Evolutionary conservation across 2,797 vertebrate species (phyloP).

Genomic region (Cryptoprocta ferox): DNA sequence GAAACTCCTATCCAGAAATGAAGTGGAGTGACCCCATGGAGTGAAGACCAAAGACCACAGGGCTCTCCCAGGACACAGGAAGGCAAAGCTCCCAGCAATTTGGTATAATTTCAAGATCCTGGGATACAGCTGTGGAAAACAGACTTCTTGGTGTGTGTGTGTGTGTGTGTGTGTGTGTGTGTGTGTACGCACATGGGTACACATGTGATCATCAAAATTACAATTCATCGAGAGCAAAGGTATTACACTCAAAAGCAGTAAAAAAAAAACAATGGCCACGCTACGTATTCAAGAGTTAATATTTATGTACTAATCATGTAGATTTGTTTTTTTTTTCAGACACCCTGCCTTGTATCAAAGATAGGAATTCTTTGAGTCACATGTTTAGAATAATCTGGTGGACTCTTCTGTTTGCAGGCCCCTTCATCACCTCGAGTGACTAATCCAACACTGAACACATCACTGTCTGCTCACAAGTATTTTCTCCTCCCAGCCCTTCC

Average conservation of each 20-base stretch:
- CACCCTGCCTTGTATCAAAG: conserved; percentile 13
- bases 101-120: not conserved
- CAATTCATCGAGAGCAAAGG: not conserved
- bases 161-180: accelerated
- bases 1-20: not conserved
- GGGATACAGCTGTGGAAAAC: not conserved
- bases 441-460: conserved; percentile 12
- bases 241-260: not conserved
- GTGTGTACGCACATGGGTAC: not conserved
- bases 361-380: conserved; percentile 51
- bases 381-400: conserved; percentile 26
- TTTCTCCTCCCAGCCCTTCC: conserved; percentile 47
- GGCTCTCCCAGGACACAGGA: not conserved
- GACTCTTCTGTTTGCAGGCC: conserved; percentile 7
- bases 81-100: not conserved
- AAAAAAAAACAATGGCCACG: not conserved
- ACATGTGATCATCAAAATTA: not conserved
- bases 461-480: conserved; percentile 20
- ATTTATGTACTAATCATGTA: conserved; percentile 30
- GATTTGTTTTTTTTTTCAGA: conserved; percentile 56
- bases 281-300: not conserved
- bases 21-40: accelerated
- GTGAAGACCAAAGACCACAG: not conserved
- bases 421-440: conserved; percentile 55
- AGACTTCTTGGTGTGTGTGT: not conserved